A percentile compares a stretch with the other conserved stretches of the same genome.
Evolutionary conservation across 2,888 invertebrate genomes (phyloP).

Genomic region (Griposia aprilina): DNA sequence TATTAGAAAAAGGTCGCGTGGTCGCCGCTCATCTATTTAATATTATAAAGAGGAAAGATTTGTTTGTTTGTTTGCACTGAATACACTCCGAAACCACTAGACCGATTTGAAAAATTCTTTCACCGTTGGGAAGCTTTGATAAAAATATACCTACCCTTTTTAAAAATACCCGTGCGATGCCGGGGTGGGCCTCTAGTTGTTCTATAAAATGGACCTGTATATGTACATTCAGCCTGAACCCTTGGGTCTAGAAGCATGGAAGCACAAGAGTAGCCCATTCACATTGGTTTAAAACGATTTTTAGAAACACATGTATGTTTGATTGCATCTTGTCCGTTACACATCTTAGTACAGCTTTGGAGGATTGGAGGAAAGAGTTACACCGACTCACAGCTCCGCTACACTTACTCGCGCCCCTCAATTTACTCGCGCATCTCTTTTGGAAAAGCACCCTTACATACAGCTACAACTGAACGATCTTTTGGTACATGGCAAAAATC

Average conservation of each 20-base stretch:
- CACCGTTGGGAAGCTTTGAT: too few species aligned
- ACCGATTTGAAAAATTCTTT: too few species aligned
- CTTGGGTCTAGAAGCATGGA: background rate
- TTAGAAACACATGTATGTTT: too few species aligned
- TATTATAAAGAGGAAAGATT: too few species aligned
- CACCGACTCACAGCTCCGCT: background rate
- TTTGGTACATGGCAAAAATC: background rate
- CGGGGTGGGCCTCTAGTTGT: too few species aligned
- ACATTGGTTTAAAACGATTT: too few species aligned
- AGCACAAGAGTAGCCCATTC: background rate
- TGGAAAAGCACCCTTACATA: background rate
- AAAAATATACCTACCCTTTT: too few species aligned
- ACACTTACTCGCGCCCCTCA: background rate
- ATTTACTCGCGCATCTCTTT: background rate
- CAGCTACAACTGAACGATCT: background rate
- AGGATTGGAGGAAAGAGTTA: background rate
- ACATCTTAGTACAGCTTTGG: background rate
- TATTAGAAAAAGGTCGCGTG: too few species aligned
- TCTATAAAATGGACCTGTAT: background rate
- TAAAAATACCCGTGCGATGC: too few species aligned
- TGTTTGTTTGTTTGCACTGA: too few species aligned
- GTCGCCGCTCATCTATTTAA: too few species aligned
- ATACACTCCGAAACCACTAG: too few species aligned
- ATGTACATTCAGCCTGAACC: background rate
- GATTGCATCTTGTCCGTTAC: background rate